Conservation (phyloP, 2,113 vertebrate species). For the Dendrocopos noguchii region DNA sequence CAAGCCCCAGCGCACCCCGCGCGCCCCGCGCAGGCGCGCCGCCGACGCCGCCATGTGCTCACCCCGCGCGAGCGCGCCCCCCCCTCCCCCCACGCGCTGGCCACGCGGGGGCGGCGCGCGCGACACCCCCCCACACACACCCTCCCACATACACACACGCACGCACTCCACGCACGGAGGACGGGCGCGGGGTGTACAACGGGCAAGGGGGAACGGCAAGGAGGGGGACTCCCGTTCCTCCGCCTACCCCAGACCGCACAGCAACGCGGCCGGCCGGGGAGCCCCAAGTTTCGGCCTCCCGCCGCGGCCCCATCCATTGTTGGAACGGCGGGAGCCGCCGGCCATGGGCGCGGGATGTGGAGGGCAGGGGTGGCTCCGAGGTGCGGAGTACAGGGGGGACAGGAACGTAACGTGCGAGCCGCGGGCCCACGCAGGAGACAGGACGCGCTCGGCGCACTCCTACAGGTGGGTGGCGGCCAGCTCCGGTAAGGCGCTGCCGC, state of each 20-base stretch:
- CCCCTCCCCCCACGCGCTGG: not conserved
- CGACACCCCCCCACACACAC: not conserved
- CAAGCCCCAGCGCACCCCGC: constrained; percentile 39
- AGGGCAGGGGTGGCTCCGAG: not conserved
- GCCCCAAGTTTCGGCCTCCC: not conserved
- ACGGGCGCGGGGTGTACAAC: too few relatives aligned
- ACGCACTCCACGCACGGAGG: not conserved
- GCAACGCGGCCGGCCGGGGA: not conserved
- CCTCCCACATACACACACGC: not conserved
- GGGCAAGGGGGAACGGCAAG: not conserved
- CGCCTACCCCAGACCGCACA: too few relatives aligned
- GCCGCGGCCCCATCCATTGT: not conserved
- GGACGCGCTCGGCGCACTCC: not conserved
- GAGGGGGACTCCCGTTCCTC: not conserved
- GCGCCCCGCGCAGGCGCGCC: not conserved
- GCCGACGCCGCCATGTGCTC: constrained; percentile 10
- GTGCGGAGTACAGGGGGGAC: not conserved
- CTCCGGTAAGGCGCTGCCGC: not conserved
- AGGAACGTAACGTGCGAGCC: not conserved
- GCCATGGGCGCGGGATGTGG: not conserved
- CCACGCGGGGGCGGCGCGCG: not conserved
- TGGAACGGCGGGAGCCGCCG: not conserved
- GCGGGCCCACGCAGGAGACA: not conserved
- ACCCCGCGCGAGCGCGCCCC: not conserved
- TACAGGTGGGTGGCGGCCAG: constrained; percentile 42